A percentile compares a stretch with the other conserved stretches of the same genome.
Conservation (phyloP, 2,113 vertebrate genomes). For the Desmodus rotundus region DNA sequence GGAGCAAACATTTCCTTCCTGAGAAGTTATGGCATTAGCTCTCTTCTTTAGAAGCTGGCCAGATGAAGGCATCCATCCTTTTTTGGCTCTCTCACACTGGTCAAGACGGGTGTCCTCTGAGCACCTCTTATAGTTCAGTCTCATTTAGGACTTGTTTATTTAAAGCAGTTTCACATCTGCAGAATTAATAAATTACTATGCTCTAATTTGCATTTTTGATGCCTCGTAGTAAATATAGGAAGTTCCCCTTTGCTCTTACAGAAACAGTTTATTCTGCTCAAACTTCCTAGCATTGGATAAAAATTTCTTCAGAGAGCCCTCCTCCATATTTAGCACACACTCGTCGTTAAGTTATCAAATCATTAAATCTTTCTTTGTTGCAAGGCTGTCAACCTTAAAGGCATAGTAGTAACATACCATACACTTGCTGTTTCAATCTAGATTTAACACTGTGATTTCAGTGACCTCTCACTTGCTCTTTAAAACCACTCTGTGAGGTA, state of each 20-base stretch:
- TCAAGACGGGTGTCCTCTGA: not conserved
- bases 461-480: not conserved
- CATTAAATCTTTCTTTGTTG: constrained; percentile 19
- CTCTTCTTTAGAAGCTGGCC: not conserved
- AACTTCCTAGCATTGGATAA: not conserved
- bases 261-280: not conserved
- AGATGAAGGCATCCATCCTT: not conserved
- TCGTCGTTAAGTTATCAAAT: constrained; percentile 30
- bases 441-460: constrained; percentile 36
- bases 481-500: not conserved
- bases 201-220: constrained; percentile 45
- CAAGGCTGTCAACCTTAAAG: not conserved
- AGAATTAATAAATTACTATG: not conserved
- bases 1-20: constrained; percentile 12
- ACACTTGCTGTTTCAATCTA: not conserved
- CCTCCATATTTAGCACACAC: not conserved
- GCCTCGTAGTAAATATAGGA: not conserved
- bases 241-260: constrained; percentile 14
- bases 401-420: not conserved
- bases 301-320: constrained; percentile 29
- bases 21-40: not conserved
- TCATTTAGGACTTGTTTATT: constrained; percentile 18
- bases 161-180: constrained; percentile 56
- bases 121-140: not conserved
- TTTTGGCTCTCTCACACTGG: not conserved